Evolutionary conservation across 1,140 invertebrate genomes (phyloP), one percentile per base, ranked within the genome.

Genomic region (Papilio helenus): DNA sequence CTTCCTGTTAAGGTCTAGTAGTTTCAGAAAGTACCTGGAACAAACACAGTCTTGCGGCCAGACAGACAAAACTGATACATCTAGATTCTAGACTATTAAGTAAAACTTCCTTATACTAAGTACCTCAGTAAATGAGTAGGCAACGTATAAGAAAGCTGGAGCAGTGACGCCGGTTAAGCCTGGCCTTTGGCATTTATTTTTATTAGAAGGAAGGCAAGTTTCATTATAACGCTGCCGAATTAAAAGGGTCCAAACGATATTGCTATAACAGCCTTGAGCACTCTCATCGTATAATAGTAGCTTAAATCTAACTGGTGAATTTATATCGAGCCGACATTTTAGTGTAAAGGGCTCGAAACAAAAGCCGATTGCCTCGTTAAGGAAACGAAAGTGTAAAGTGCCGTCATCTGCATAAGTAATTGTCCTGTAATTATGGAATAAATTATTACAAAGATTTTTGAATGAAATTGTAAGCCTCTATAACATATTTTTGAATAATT

Each of bases 401-500:
- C 81, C 79, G 80, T 82, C 85, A 86, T 88, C 84, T 86, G 84
- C 83, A 88, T 87, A 87, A 87, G 80, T 87, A 86, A 85, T 88
- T 84, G 81, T 86, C 26, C 72, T 20, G 55, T 79, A 72, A 76
- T 68, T 68, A 68, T 68, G 61, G 58, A 68, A 68, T 29, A 68
- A 29, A 68, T 29, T 29, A 4, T 16, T 29, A 23, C 3, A 26
- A 61, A 29, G 14, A 68, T 29, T 29, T 29, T 68, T 29, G 12
- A 14, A 29, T 5, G 5, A 68, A 68, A 34, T 68, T 68, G 12
- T 68, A 34, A 26, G 23, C 51, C 5, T 55, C n/a, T 55, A 18
- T 51, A 51, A 51, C 44, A 46, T 46, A 14, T 42, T 42, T 42
- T 42, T 42, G 39, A 42, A 42, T 46, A 12, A 46, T 12, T 46